Conservation (phyloP, 2,888 invertebrate genomes). For the Cheilosia vulpina region DNA sequence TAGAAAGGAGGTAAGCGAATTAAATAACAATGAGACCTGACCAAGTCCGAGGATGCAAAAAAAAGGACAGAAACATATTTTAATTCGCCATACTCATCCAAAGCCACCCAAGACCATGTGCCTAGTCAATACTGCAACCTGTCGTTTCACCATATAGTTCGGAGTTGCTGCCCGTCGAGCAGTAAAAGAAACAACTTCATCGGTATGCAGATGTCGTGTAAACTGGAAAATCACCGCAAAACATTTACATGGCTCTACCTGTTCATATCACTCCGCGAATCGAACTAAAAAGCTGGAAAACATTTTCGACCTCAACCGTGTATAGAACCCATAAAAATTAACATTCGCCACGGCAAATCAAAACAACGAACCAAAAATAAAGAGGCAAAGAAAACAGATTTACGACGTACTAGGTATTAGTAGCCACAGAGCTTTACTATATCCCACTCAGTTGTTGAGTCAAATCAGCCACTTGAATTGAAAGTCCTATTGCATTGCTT, state of each 20-base stretch:
- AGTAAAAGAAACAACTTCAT: background rate
- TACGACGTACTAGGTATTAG: background rate
- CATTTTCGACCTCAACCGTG: background rate
- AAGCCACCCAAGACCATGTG: background rate
- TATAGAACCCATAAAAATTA: constrained; percentile 1
- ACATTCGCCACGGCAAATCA: background rate
- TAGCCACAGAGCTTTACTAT: constrained; percentile 40
- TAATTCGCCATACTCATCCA: background rate
- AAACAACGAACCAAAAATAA: background rate
- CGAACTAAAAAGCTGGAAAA: background rate
- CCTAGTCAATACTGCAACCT: background rate
- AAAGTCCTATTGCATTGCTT: constrained; percentile 60
- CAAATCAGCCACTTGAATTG: constrained; percentile 55
- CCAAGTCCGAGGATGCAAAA: no score
- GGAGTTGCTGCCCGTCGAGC: no score
- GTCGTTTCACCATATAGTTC: no score
- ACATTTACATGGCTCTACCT: background rate
- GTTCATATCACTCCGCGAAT: background rate
- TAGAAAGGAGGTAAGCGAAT: no score
- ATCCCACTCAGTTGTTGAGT: constrained; percentile 41
- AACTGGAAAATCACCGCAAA: background rate
- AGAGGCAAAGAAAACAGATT: background rate
- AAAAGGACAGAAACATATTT: no score
- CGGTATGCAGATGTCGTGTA: background rate
- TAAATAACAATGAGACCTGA: no score